Base-by-base conservation (phyloP, 1,140 invertebrate species). In the Drepana arcuata region DNA sequence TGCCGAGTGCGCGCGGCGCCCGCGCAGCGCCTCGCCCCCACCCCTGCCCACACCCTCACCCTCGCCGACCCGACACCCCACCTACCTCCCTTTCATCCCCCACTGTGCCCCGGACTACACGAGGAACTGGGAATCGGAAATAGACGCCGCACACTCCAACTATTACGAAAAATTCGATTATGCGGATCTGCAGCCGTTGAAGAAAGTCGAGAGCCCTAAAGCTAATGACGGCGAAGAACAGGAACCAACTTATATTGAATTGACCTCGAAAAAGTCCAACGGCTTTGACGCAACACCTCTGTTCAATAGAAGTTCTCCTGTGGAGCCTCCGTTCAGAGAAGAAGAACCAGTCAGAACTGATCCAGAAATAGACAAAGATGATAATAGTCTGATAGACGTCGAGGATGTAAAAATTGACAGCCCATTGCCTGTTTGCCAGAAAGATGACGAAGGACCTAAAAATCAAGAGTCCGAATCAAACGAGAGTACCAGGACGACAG, bases 1-100 rank as follows among this genome's bases (percentile, higher is more conserved):
- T 75, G 90, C 92, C n/a, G 94, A 96, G 67, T 97, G 95, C 73
- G 94, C 96, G 64, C 90, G 94, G 61, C 89, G 94, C 39, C 93
- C 94, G 49, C 88, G 93, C 50, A 90, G 93, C 33, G 87, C 89
- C 1, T 92, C 91, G 27, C 88, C 88, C 21, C 66, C 75, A 0
- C 84, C 85, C 0, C 65, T 86, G 1, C 86, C 85, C 2, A 86
- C 86, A 0, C 85, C 86, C 4, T 85, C 84, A 14, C 85, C 85
- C 5, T 86, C 84, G 16, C 83, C 85, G 7, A 86, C 85, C 10
- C 67, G 86, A 46, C 81, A 85, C 46, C 70, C 73, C 14, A 52
- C 73, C 6, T 80, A 83, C 44, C 66, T 72, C 13, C 67, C 75
- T 12, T 77, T 74, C 34, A 26, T 81, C 27, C 78, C 79, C 12